Base-by-base conservation (phyloP, 2,113 vertebrate genomes). In the Myotis brandtii region DNA sequence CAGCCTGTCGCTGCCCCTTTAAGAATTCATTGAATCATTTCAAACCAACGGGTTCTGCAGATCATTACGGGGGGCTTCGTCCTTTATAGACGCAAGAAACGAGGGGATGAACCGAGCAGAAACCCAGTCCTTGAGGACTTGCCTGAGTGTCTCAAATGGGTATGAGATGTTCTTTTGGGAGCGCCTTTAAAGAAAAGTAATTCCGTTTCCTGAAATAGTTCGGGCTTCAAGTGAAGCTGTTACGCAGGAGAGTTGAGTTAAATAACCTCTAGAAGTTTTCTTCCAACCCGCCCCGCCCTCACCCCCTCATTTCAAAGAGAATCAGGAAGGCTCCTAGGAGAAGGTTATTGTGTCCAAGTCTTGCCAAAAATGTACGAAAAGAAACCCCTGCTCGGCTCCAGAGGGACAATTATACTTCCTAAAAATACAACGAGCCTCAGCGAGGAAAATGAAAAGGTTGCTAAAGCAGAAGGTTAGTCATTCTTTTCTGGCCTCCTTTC, bases 341-440 rank as follows among this genome's bases (percentile, higher is more conserved):
- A 90, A 72, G 37, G 85, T 82, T 80, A 81, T 93, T 81, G 82
- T 66, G 27, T 69, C 88, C 84, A 95, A 86, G 72, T 64, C 81
- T 94, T 97, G 76, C 92, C 89, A 85, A 82, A 81, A 77, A 32
- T 40, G 25, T n/a, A 91, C 86, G 86, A 89, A 84, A 91, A 48
- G 48, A 66, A 92, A 75, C 34, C 75, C 73, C 18, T 79, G 20
- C 69, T 70, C 82, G 30, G 54, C 72, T 96, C 72, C 5, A 94
- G 75, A 72, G 32, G 14, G 81, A 64, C 37, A 93, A 96, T 96
- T 88, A 94, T 23, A 67, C 80, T 77, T 91, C 72, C 76, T 90
- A 95, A 97, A 97, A 97, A 95, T 96, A 94, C 89, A 64, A 64
- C 0, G 43, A 79, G 32, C 50, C 89, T 72, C 66, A 85, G 88